Base-by-base conservation (phyloP, 2,888 invertebrate genomes). In the Suillia variegata region DNA sequence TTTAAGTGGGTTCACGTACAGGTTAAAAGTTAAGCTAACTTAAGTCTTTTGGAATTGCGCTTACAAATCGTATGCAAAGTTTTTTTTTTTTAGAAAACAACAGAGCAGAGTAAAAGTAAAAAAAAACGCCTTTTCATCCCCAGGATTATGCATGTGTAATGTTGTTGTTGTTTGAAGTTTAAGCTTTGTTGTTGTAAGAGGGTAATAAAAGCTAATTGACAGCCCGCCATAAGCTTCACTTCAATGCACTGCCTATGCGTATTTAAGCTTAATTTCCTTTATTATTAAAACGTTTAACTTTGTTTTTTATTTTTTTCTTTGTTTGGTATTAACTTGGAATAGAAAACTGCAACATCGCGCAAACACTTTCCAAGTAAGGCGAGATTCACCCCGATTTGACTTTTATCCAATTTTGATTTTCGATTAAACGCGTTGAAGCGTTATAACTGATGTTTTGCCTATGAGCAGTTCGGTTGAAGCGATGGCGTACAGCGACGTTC, bases 1-100 rank as follows among this genome's bases (percentile, higher is more conserved):
- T 67, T 72, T 66, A 66, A 75, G 75, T 71, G 75, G 70, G 69
- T 66, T 66, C 70, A 72, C 66, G 54, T 51, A 60, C 55, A 62
- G 64, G 59, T 64, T 64, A 51, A 62, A 59, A 62, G 60, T 62
- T 64, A 60, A 62, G 62, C 54, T 31, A 47, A 51, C 60, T 56
- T 60, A 59, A 58, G 38, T n/a, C 38, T 38, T 4, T n/a, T 38
- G 38, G n/a, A 10, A 38, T 38, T 38, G n/a, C 38, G n/a, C 15
- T 38, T 38, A 38, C 38, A 38, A 38, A 13, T 13, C 15, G 4
- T 38, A 13, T 10, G n/a, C 38, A 38, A 38, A 38, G n/a, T n/a
- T n/a, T n/a, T n/a, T n/a, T n/a, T n/a, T n/a, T n/a, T n/a, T n/a
- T n/a, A n/a, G n/a, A n/a, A n/a, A n/a, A n/a, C n/a, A n/a, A n/a